These are phyloP conservation scores for Cryptocheilus praepositus DNA, from an alignment of 2,888 invertebrate species.

Conservation along the genomic window DNA sequence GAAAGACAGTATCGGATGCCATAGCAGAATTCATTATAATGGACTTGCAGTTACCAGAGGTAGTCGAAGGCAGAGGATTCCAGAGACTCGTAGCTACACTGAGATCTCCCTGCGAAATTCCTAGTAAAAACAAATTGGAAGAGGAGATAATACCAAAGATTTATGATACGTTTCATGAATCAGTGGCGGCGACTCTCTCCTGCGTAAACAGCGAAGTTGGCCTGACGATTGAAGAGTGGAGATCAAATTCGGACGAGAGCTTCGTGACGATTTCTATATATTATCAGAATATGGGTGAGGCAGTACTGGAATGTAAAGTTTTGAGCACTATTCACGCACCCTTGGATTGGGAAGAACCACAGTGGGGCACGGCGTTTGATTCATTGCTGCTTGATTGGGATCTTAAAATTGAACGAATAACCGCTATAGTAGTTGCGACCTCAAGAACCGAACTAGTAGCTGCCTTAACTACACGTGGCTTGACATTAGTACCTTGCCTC, in stretches of 20 bases:
- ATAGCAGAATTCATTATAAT: constrained; percentile 75
- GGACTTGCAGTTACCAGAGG: constrained; percentile 74
- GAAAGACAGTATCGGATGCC: constrained; percentile 74
- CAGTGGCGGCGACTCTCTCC: constrained; percentile 64
- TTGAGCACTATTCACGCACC: constrained; percentile 74
- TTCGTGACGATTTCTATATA: constrained; percentile 74
- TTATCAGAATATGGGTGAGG: constrained; percentile 71
- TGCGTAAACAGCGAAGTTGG: constrained; percentile 68
- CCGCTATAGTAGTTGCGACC: constrained; percentile 73
- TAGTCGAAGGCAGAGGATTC: constrained; percentile 75
- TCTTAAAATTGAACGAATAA: constrained; percentile 71
- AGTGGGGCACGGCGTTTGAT: constrained; percentile 73
- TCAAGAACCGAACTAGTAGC: constrained; percentile 64
- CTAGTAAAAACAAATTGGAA: constrained; percentile 74
- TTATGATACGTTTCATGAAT: constrained; percentile 73
- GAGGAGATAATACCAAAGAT: constrained; percentile 75
- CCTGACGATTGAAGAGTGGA: constrained; percentile 75
- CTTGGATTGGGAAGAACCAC: constrained; percentile 67
- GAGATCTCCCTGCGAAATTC: constrained; percentile 75
- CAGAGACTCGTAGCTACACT: constrained; percentile 74
- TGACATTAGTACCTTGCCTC: constrained; percentile 74
- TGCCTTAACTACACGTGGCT: constrained; percentile 67
- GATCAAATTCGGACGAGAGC: constrained; percentile 68
- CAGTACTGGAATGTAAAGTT: constrained; percentile 72
- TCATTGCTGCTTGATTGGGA: constrained; percentile 73